These are phyloP conservation scores for Wiebesia pumilae DNA, from an alignment of 1,140 invertebrate genomes.

Conservation along the genomic window DNA sequence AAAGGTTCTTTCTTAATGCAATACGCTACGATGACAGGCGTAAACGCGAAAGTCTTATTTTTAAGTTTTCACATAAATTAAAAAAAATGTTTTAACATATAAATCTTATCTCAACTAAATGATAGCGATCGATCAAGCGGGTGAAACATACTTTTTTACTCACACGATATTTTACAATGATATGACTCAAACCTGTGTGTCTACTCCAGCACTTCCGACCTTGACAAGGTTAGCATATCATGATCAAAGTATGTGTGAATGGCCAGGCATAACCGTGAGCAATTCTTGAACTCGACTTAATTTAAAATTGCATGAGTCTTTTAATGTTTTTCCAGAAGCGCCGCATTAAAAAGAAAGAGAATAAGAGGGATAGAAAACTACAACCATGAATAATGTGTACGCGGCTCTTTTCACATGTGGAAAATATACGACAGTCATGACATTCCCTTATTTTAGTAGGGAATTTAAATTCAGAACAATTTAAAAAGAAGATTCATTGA, in stretches of 20 bases:
- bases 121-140: neutral
- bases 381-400: neutral
- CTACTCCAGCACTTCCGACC: neutral
- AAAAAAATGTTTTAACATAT: neutral
- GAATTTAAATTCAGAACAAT: neutral
- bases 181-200: neutral
- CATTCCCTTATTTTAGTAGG: neutral
- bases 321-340: neutral
- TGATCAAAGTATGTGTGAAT: neutral
- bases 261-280: neutral
- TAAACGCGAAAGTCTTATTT: neutral
- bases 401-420: neutral
- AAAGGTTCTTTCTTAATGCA: neutral
- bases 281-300: neutral
- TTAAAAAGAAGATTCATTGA: neutral
- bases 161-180: neutral
- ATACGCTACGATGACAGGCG: neutral
- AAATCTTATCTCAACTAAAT: neutral
- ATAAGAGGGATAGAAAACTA: neutral
- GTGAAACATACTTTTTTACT: neutral
- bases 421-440: neutral
- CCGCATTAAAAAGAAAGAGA: neutral
- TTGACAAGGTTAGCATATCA: slow-evolving; percentile 2
- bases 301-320: neutral
- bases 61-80: neutral